Conservation (phyloP, 2,113 vertebrate species). For the Cynocephalus volans region DNA sequence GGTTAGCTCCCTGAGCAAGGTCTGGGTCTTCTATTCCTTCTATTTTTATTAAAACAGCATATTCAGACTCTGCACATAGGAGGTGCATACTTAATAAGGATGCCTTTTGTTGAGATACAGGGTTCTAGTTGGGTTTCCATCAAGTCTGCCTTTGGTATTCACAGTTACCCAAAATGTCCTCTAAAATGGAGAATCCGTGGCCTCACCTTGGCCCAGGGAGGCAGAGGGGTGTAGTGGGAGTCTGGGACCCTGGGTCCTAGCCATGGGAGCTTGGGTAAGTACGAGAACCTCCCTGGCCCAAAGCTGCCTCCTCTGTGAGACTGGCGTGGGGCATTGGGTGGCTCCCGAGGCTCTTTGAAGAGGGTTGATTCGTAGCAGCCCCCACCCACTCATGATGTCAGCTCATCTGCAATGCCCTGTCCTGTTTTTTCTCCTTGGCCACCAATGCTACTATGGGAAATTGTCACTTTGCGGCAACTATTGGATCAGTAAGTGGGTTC, state of each 20-base stretch:
- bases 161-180: neutral
- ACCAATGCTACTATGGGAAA: neutral
- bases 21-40: neutral
- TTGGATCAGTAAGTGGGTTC: neutral
- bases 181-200: neutral
- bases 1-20: neutral
- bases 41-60: neutral
- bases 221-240: neutral
- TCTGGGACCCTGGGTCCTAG: neutral
- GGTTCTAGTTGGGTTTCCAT: neutral
- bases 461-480: neutral
- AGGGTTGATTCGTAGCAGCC: neutral
- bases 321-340: neutral
- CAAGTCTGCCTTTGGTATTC: neutral
- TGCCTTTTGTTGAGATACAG: neutral
- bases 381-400: fast-evolving
- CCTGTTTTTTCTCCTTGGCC: neutral
- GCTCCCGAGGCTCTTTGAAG: neutral
- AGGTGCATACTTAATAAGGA: neutral
- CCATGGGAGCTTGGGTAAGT: neutral
- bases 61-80: neutral
- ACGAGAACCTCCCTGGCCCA: neutral
- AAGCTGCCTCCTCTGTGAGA: neutral
- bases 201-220: neutral
- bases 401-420: neutral